Base-by-base conservation (phyloP, 2,113 vertebrate species). In the Cranoglanis bouderius region DNA sequence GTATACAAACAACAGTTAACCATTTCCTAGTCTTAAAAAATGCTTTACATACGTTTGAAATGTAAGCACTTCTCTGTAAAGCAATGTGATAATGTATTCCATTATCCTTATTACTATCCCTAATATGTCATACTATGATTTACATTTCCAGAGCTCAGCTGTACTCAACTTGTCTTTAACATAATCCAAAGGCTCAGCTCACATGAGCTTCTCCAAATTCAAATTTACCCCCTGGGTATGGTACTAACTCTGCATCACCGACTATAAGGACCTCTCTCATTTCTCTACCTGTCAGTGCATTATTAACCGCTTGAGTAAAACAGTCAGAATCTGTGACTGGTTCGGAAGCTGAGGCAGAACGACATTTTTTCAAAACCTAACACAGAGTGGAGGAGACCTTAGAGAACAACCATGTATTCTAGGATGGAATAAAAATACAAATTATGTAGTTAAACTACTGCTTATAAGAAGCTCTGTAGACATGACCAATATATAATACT, bases 121-220 rank as follows among this genome's bases (percentile, higher is more conserved):
- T 61, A 83, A 61, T 35, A 83, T 83, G 81, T 35, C 35, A 26
- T 43, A 43, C 35, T 83, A 29, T 83, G 55, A 61, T 83, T 78
- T 78, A 78, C 3, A 78, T 78, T 83, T 59, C 24, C 18, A 40
- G 12, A 61, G 55, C 55, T 61, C 53, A 61, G 81, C 81, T 83
- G 10, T 16, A 61, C 24, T 83, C 3, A 16, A 61, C 24, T 83
- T 82, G 81, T n/a, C 32, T 82, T 57, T 24, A 57, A 82, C 32
- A 82, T 82, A 82, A 82, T 55, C n/a, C 51, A 82, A 82, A 57
- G 32, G 51, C 10, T 83, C 57, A 83, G 21, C 55, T 61, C 35
- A 83, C 55, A 83, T 43, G 81, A 83, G 81, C 81, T 83, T 21
- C 55, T 83, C 81, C 55, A 83, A 61, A 83, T 83, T 83, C 35